Base-by-base conservation (phyloP, 2,113 vertebrate species). In the Tragulus kanchil region DNA sequence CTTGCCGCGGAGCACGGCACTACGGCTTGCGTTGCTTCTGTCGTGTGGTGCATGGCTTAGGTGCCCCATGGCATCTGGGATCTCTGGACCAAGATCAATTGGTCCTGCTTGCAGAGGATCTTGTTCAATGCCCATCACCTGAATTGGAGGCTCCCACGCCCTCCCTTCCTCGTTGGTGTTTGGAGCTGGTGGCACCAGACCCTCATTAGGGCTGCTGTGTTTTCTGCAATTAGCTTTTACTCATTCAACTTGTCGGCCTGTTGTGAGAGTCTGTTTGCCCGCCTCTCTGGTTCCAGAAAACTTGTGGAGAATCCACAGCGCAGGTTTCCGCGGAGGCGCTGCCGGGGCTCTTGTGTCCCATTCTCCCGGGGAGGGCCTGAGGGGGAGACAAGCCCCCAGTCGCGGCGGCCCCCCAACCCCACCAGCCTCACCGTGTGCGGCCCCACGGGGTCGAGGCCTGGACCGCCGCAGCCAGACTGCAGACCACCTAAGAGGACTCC, bases 121-220 rank as follows among this genome's bases (percentile, higher is more conserved):
- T n/a, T n/a, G n/a, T n/a, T n/a, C n/a, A n/a, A n/a, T n/a, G n/a
- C n/a, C n/a, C n/a, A n/a, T n/a, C n/a, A n/a, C n/a, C n/a, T n/a
- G n/a, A 8, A 31, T 4, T 45, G 50, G 42, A 59, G 36, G 16
- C 52, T 25, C 54, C n/a, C 54, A 65, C 48, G 84, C 64, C 3
- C 15, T 36, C 7, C 50, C 94, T 97, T 97, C 96, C 93, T 26
- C 84, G 62, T 81, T 77, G 88, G 25, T 69, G 54, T 62, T 48
- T 36, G 23, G 64, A 45, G 36, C 52, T 21, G 36, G 16, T 11
- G 6, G 48, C 82, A 7, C 6, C n/a, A 56, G 79, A 61, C 77
- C 23, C 31, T 88, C 64, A 59, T 91, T 83, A 61, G 42, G 3
- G 85, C 61, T 31, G 45, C 42, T 5, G 52, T 7, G 14, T 87